Percentiles rank a stretch among this genome's conserved stretches.
Evolutionary conservation across 2,113 vertebrate genomes (phyloP).

Genomic region (Vulpes vulpes): DNA sequence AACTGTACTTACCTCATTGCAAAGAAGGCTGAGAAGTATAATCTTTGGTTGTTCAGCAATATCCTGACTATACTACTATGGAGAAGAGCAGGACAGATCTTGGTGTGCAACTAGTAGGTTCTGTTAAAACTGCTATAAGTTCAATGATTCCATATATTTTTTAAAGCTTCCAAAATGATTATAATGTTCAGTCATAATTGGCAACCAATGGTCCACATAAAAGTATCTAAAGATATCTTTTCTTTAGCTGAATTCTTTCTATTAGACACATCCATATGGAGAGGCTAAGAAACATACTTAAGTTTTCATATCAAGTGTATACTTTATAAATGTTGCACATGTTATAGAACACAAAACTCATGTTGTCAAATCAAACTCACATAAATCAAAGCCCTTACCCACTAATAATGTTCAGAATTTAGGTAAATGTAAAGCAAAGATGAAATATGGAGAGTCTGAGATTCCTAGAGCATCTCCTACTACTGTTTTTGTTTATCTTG

Average conservation of each 20-base stretch:
- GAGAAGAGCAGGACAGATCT: background rate
- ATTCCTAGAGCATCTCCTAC: background rate
- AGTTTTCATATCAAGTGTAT: background rate
- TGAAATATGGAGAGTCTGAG: background rate
- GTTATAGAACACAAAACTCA: background rate
- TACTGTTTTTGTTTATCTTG: background rate
- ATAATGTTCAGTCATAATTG: background rate
- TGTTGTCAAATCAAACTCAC: background rate
- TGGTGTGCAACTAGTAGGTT: background rate
- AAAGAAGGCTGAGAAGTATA: background rate
- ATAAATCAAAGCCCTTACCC: background rate
- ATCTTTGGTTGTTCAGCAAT: background rate
- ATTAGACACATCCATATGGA: background rate
- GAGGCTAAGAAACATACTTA: background rate
- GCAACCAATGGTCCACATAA: background rate
- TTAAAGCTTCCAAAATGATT: background rate
- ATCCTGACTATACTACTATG: no score
- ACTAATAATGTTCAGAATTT: background rate
- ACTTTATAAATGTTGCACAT: background rate
- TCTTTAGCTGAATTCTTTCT: background rate
- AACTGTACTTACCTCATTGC: background rate
- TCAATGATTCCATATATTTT: background rate
- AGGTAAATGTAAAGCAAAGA: background rate
- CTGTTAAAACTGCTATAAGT: background rate
- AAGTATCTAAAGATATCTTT: background rate